Evolutionary conservation across 2,797 vertebrate genomes (phyloP).

Genomic region (Florisuga fusca): DNA sequence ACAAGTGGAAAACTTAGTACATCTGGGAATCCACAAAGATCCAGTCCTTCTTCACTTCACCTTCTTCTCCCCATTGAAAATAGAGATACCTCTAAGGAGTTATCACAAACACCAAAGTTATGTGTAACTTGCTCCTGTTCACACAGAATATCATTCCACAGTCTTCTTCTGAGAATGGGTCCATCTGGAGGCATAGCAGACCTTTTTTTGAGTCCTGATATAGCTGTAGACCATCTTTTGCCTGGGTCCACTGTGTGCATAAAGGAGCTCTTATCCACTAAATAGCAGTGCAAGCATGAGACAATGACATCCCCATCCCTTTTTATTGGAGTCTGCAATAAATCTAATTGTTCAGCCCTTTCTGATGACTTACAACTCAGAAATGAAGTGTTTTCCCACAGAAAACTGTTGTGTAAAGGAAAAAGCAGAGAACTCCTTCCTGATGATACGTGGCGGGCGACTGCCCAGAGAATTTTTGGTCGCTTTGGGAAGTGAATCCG

Average conservation of each 20-base stretch:
- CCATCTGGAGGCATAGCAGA: neutral
- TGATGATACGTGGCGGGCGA: neutral
- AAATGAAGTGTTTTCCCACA: neutral
- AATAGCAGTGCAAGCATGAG: neutral
- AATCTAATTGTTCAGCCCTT: neutral
- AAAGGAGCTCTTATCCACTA: neutral
- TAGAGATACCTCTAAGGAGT: fast-evolving
- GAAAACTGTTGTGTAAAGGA: neutral
- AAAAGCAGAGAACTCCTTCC: neutral
- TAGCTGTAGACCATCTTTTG: neutral
- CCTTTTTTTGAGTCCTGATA: neutral
- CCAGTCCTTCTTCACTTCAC: neutral
- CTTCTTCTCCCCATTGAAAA: neutral
- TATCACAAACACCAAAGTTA: neutral
- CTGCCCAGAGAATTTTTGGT: neutral
- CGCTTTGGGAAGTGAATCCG: neutral
- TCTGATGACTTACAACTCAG: neutral
- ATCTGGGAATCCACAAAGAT: neutral
- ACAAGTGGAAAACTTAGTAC: neutral
- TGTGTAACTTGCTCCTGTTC: neutral
- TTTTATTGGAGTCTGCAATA: neutral
- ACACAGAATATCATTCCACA: no score
- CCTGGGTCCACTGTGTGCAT: fast-evolving
- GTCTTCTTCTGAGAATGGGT: neutral
- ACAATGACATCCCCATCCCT: neutral